Evolutionary conservation across 1,140 invertebrate genomes (phyloP).

Genomic region (Pseudomyrmex gracilis): DNA sequence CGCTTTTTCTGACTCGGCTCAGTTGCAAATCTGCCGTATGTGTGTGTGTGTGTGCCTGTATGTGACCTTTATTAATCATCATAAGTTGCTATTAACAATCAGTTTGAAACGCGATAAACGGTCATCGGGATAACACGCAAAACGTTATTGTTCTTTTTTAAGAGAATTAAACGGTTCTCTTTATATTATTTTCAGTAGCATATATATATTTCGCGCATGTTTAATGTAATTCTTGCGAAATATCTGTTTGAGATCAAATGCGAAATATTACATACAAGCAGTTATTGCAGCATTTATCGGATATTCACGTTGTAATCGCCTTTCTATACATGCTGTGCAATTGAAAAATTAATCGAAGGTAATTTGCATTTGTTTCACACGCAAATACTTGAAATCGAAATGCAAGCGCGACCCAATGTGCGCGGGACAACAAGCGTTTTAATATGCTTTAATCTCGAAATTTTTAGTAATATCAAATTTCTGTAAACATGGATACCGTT

Average conservation of each 20-base stretch:
- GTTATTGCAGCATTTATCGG: slow-evolving; percentile 60
- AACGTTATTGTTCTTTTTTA: background rate
- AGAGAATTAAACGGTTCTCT: background rate
- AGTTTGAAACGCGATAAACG: background rate
- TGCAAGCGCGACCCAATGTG: background rate
- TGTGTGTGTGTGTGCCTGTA: no score
- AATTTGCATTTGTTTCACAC: slow-evolving; percentile 68
- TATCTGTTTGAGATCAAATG: slow-evolving; percentile 3
- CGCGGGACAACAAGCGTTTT: slow-evolving; percentile 15
- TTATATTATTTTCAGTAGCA: no score
- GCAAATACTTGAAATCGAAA: slow-evolving; percentile 23
- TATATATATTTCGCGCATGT: background rate
- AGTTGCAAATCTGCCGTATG: slow-evolving; percentile 24
- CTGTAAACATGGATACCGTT: slow-evolving; percentile 4
- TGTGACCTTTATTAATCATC: slow-evolving; percentile 29
- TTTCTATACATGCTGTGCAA: background rate
- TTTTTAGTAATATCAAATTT: slow-evolving; percentile 13
- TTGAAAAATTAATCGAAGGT: slow-evolving; percentile 70
- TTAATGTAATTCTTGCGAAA: slow-evolving; percentile 18
- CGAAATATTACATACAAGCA: slow-evolving; percentile 1
- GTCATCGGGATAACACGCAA: background rate
- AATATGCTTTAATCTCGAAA: slow-evolving; percentile 22
- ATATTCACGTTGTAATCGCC: slow-evolving; percentile 49
- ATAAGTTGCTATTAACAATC: slow-evolving; percentile 29
- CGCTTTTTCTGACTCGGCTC: background rate